Evolutionary conservation across 2,797 vertebrate genomes (phyloP), one percentile per base, ranked within the genome.

Genomic region (Champsocephalus esox): DNA sequence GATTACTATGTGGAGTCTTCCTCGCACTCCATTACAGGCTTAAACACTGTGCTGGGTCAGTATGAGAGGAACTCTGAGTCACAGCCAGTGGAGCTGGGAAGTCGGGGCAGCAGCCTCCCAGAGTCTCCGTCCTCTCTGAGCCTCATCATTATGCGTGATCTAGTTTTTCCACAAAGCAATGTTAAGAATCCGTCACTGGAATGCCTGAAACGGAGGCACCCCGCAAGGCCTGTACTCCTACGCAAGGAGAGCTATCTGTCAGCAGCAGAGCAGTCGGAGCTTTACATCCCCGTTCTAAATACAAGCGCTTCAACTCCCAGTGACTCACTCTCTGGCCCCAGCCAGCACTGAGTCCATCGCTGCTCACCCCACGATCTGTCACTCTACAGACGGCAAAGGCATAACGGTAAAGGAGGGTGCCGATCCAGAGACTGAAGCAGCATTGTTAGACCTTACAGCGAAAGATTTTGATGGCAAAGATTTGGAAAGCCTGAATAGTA

Each of bases 1-100:
- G 94, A 98, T 54, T 97, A 97, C 82, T 96, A 91, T 0, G 85
- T 97, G 4, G 95, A 97, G 77, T 96, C 96, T 0, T 88, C 85
- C 9, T 97, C 97, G 2, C 94, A 92, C 44, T 95, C 93, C 0
- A 43, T 94, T 59, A 93, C 76, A 0, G 90, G 92, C 66, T 79
- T 77, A 12, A 93, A 84, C 44, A n/a, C 50, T 4, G 41, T 45
- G 62, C 59, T 44, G 12, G 61, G 74, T 68, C 89, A 86, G 32
- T 70, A 81, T 61, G 75, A 87, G 67, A 84, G 63, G 41, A 83
- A 52, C 56, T 50, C 81, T 51, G 87, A 92, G 61, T 75, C 85
- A 7, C 80, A 87, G 49, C 63, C 73, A 55, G 60, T 32, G 71
- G 82, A 92, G 43, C 85, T 78, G 48, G 52, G 79, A 64, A 85